A percentile compares a stretch with the other conserved stretches of the same genome.
phyloP scores from a whole-genome alignment of 2,888 invertebrate genomes.

The Thymelicus acteon region DNA sequence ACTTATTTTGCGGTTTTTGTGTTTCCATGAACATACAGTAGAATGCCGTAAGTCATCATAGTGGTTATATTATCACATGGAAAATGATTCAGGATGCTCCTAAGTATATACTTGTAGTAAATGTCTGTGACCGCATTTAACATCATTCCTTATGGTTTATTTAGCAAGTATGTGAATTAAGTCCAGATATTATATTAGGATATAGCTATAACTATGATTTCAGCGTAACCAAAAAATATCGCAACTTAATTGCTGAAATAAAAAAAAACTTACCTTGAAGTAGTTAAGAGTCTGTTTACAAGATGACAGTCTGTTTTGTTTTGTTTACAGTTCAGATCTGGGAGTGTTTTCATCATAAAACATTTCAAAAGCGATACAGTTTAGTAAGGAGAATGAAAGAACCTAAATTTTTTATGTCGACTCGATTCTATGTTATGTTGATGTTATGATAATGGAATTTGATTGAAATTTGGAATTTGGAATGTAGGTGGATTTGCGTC shows the following conservation, averaged over 20 bases:
- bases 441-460: no score
- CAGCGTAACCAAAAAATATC: no score
- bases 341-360: slow-evolving; percentile 1
- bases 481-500: no score
- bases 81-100: no score
- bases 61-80: neutral
- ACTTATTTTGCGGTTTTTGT: neutral
- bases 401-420: neutral
- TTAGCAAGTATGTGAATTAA: no score
- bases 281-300: neutral
- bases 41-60: slow-evolving; percentile 2
- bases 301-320: neutral
- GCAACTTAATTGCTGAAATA: neutral
- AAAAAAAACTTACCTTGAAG: neutral
- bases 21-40: neutral
- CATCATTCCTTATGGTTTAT: no score
- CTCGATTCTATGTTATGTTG: no score
- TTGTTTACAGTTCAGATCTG: neutral
- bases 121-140: no score
- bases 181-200: no score
- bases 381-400: neutral
- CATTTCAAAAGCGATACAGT: neutral
- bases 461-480: no score
- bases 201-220: no score
- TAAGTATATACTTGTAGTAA: no score